Conservation (phyloP, 2,113 vertebrate species). For the Megaptera novaeangliae region DNA sequence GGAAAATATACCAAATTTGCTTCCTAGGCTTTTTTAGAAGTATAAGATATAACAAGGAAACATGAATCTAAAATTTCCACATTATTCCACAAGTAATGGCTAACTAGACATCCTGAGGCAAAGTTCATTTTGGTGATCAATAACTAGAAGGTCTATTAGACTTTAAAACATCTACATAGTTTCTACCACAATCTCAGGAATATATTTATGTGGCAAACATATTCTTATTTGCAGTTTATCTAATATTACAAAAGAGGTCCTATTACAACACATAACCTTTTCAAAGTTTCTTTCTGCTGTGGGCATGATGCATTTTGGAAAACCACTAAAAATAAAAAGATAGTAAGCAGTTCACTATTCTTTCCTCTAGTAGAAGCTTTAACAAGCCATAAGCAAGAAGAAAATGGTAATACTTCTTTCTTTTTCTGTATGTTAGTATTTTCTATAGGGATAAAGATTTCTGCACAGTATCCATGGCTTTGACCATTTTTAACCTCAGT, state of each 20-base stretch:
- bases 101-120: not conserved
- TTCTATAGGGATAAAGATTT: not conserved
- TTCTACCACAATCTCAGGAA: not conserved
- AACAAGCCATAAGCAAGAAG: not conserved
- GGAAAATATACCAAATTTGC: not conserved
- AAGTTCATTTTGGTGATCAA: not conserved
- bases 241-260: not conserved
- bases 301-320: not conserved
- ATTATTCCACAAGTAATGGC: not conserved
- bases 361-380: not conserved
- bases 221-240: not conserved
- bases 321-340: not conserved
- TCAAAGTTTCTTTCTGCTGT: not conserved
- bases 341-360: not conserved
- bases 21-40: not conserved
- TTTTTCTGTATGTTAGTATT: not conserved
- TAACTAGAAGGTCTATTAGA: not conserved
- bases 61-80: not conserved
- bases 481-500: not conserved
- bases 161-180: constrained; percentile 10
- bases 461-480: not conserved
- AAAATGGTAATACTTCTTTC: not conserved
- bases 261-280: not conserved
- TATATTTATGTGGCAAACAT: not conserved
- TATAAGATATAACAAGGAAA: not conserved